Evolutionary conservation across 2,797 vertebrate species (phyloP).

Genomic region (Tenualosa ilisha): DNA sequence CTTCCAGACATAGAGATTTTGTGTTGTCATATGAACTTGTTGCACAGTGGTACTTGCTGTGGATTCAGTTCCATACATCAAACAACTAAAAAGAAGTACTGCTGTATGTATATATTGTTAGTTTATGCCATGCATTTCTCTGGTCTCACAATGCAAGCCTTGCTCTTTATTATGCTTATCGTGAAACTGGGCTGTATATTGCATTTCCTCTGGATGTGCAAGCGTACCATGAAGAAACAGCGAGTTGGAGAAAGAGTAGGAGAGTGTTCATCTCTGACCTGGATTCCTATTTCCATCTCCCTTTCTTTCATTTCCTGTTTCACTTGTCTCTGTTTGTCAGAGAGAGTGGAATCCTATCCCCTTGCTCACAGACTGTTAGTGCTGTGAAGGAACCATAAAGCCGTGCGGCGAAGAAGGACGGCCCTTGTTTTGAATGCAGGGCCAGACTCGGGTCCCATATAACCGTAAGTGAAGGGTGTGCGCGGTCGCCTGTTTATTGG

Average conservation of each 20-base stretch:
- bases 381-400: background rate
- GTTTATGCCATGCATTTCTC: too few species aligned
- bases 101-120: too few species aligned
- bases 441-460: background rate
- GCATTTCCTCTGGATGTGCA: background rate
- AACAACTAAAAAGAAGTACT: too few species aligned
- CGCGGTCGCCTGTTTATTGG: background rate
- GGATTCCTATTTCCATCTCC: background rate
- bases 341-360: background rate
- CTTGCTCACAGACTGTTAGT: background rate
- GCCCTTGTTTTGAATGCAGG: conserved; percentile 7
- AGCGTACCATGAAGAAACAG: background rate
- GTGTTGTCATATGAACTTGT: background rate
- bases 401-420: background rate
- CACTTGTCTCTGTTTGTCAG: background rate
- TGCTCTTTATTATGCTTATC: too few species aligned
- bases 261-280: background rate
- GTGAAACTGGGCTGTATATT: background rate
- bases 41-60: background rate
- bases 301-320: background rate
- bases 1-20: background rate
- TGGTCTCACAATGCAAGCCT: background rate
- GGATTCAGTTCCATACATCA: background rate
- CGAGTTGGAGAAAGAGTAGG: background rate
- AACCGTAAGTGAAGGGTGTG: background rate